These are phyloP conservation scores for Oxystoma pomonae DNA, from an alignment of 2,888 invertebrate species.

Conservation along the genomic window DNA sequence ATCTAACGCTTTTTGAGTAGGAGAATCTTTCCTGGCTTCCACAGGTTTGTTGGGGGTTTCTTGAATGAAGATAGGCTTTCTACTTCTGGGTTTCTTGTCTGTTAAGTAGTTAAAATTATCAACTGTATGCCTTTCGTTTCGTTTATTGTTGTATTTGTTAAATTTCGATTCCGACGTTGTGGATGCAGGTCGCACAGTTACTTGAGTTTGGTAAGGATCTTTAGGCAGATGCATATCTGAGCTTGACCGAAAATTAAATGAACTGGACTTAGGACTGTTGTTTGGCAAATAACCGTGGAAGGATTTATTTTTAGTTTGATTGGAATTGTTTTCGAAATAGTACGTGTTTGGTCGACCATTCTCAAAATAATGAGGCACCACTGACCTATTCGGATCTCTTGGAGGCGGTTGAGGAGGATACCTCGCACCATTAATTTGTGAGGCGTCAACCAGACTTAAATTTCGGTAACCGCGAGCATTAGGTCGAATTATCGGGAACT, in stretches of 20 bases:
- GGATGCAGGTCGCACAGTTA: slow-evolving; percentile 43
- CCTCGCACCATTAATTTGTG: slow-evolving; percentile 27
- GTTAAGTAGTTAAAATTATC: slow-evolving; percentile 60
- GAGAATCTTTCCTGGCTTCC: slow-evolving; percentile 25
- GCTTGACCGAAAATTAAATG: slow-evolving; percentile 40
- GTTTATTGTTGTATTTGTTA: slow-evolving; percentile 28
- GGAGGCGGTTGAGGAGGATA: slow-evolving; percentile 70
- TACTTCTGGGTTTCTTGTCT: slow-evolving; percentile 67
- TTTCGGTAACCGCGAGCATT: slow-evolving; percentile 34
- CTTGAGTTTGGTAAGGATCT: slow-evolving; percentile 30
- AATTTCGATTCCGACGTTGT: slow-evolving; percentile 41
- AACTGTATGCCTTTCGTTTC: slow-evolving; percentile 26
- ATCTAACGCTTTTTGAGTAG: slow-evolving; percentile 53
- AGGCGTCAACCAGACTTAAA: slow-evolving; percentile 37
- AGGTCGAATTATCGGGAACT: slow-evolving; percentile 40
- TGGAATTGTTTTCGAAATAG: slow-evolving; percentile 48
- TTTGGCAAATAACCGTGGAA: slow-evolving; percentile 21
- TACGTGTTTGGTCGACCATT: slow-evolving; percentile 50
- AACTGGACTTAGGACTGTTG: slow-evolving; percentile 37
- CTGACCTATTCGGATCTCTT: slow-evolving; percentile 64
- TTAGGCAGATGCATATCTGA: slow-evolving; percentile 44
- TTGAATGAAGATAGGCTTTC: slow-evolving; percentile 68
- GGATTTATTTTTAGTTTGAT: slow-evolving; percentile 29
- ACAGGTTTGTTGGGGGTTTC: slow-evolving; percentile 47
- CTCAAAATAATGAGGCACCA: slow-evolving; percentile 45